Conservation (phyloP, 2,797 vertebrate genomes). For the Oophaga sylvatica region DNA sequence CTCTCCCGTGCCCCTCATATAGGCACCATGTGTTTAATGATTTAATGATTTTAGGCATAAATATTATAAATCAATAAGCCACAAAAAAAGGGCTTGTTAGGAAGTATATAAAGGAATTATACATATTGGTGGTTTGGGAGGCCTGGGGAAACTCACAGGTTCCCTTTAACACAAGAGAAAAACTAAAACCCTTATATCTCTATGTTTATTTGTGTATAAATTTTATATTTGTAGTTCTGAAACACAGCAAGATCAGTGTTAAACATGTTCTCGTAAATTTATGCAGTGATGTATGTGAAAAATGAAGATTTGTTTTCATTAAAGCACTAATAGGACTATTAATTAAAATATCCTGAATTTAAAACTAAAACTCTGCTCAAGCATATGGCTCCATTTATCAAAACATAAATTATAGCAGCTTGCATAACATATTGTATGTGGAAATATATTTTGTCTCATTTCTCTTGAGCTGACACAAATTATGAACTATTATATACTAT, state of each 20-base stretch:
- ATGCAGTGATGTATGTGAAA: background rate
- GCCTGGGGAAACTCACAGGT: no score
- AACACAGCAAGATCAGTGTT: background rate
- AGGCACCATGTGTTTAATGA: no score
- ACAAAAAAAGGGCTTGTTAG: no score
- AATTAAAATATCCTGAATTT: conserved; percentile 28
- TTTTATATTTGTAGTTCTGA: background rate
- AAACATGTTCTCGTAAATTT: background rate
- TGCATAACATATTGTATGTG: background rate
- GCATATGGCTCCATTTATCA: conserved; percentile 34
- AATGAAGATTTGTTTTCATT: conserved; percentile 39
- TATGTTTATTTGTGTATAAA: background rate
- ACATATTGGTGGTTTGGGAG: no score
- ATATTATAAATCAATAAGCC: no score
- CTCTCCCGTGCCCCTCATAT: no score
- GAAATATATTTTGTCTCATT: background rate
- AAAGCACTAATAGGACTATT: conserved; percentile 35
- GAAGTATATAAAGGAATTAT: no score
- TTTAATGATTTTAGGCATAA: no score
- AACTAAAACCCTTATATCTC: background rate
- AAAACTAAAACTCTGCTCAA: background rate
- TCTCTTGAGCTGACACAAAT: background rate
- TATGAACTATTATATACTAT: background rate
- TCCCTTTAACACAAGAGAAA: background rate
- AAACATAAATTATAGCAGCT: conserved; percentile 7